Base-by-base conservation (phyloP, 1,140 invertebrate species). In the Anagrus nilaparvatae region DNA sequence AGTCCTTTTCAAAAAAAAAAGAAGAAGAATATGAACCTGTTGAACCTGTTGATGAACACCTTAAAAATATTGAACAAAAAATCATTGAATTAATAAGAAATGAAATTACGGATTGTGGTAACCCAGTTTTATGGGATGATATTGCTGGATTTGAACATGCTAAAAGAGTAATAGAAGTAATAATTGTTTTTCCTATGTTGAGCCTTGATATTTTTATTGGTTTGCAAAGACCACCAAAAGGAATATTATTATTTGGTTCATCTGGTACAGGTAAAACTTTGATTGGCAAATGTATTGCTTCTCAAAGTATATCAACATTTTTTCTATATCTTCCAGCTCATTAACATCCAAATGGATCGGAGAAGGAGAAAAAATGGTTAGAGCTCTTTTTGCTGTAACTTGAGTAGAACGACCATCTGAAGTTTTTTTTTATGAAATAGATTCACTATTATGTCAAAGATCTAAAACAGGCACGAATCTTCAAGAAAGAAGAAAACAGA, bases 261-360 rank as follows among this genome's bases (percentile, higher is more conserved):
- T 92, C 93, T 5, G 93, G 92, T 29, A 95, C 90, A 6, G 89
- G 89, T 4, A 94, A 94, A 69, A 92, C 89, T 1, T 69, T 92
- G 9, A 89, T 90, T 49, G 84, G 82, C 71, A 84, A 89, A 66
- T 88, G 85, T 52, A 90, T 98, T 48, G 93, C 95, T 4, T 90
- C 88, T 3, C 87, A 97, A 64, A 93, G 90, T 25, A 82, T 83
- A 49, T 92, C 93, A 1, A 97, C 92, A 3, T 98, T 99, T 61
- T 98, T 65, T 93, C 87, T 45, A 97, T 99, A 18, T 93, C 88
- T 53, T 91, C 93, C 1, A 95, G 91, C 2, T 91, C 89, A 0
- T 69, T 98, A 2, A 97, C 93, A 1, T 97, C 93, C 8, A 99
- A 97, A 70, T 90, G 91, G 88, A 82, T 97, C 28, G 96, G 96